Conservation (phyloP, 1,140 invertebrate species). For the Thaumatotibia leucotreta region DNA sequence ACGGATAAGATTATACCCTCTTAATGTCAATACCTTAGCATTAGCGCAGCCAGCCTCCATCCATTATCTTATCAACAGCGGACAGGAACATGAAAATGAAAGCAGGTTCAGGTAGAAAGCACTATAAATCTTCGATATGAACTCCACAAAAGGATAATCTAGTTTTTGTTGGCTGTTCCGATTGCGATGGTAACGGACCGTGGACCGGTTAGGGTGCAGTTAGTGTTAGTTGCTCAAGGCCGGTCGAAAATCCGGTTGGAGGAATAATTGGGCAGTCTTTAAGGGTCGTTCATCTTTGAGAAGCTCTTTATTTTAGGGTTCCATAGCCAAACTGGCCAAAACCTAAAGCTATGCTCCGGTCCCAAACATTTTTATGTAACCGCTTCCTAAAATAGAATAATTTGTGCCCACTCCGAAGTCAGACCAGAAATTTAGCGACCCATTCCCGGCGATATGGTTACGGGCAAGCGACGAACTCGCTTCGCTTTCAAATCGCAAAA, state of each 20-base stretch:
- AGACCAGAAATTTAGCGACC: too few species aligned
- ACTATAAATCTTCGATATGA: conserved; percentile 3
- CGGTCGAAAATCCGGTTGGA: background rate
- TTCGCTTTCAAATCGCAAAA: too few species aligned
- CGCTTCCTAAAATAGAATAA: too few species aligned
- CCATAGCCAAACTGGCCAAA: too few species aligned
- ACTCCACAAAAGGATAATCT: background rate
- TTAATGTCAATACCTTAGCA: background rate
- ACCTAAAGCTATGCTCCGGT: too few species aligned
- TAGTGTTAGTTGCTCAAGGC: conserved; percentile 2
- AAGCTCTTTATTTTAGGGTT: background rate
- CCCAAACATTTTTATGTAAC: too few species aligned
- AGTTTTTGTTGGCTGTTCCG: conserved; percentile 4
- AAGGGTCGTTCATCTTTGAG: background rate
- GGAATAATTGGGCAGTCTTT: background rate
- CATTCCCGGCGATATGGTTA: too few species aligned
- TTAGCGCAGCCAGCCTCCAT: background rate
- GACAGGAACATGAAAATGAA: conserved; percentile 10
- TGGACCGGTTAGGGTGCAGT: background rate
- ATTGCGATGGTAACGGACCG: background rate
- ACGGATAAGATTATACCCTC: background rate
- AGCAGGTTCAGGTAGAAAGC: conserved; percentile 2
- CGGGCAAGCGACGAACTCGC: too few species aligned
- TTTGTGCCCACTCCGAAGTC: too few species aligned
- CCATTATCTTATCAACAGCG: background rate